Evolutionary conservation across 2,113 vertebrate genomes (phyloP).

Genomic region (Propithecus coquereli): DNA sequence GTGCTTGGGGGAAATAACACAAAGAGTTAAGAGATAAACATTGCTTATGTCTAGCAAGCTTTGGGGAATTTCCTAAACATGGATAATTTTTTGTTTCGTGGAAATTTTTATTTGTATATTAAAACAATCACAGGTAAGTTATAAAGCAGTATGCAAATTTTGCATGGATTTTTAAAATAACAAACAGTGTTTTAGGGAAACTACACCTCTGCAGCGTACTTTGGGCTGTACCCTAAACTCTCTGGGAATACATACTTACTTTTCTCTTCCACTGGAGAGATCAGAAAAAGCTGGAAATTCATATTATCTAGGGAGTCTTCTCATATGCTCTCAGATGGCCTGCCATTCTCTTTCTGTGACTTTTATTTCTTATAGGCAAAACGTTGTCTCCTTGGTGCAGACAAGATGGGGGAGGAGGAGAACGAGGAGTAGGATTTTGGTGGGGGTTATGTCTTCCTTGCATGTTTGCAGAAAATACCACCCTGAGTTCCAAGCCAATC

Average conservation of each 20-base stretch:
- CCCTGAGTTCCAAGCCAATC: neutral
- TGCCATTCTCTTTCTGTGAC: neutral
- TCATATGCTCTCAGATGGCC: neutral
- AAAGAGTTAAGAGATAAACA: neutral
- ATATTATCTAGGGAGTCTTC: neutral
- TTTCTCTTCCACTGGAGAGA: neutral
- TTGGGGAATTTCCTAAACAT: neutral
- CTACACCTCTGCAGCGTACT: neutral
- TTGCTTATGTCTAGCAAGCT: neutral
- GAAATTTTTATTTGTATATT: neutral
- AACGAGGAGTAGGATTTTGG: neutral
- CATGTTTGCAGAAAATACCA: neutral
- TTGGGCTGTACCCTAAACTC: neutral
- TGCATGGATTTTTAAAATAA: neutral
- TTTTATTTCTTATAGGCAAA: neutral
- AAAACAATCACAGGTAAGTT: neutral
- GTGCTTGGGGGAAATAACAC: neutral
- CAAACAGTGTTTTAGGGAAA: neutral
- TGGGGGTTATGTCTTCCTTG: neutral
- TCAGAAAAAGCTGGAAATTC: neutral
- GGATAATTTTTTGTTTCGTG: neutral
- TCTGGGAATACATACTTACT: neutral
- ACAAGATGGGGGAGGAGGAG: neutral
- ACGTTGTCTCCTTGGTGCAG: neutral
- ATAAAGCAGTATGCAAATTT: neutral